Conservation (phyloP, 2,113 vertebrate genomes). For the Ciconia boyciana region DNA sequence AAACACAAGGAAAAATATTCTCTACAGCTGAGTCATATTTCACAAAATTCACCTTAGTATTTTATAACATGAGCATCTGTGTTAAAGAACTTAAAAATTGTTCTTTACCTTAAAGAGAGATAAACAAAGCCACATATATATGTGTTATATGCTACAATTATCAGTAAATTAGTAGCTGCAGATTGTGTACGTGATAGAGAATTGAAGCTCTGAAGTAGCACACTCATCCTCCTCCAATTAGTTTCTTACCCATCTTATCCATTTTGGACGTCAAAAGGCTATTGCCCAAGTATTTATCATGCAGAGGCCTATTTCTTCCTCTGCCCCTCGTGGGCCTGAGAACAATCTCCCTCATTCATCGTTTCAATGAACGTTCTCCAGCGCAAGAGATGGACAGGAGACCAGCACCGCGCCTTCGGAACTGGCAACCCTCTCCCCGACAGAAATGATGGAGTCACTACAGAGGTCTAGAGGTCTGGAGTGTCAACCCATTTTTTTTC, state of each 20-base stretch:
- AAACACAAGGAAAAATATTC: not conserved
- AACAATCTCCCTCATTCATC: not conserved
- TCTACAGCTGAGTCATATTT: not conserved
- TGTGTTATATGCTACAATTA: not conserved
- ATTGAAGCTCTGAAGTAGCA: not conserved
- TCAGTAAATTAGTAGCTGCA: not conserved
- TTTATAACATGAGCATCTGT: not conserved
- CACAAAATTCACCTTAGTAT: not conserved
- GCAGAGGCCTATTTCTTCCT: not conserved
- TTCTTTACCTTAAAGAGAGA: not conserved
- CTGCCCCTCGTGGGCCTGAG: not conserved
- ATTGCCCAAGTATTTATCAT: not conserved
- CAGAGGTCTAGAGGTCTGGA: not conserved
- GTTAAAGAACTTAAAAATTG: not conserved
- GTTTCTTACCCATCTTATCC: not conserved
- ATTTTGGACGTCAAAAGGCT: not conserved
- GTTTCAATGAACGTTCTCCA: not conserved
- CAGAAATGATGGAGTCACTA: not conserved
- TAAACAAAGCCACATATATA: not conserved
- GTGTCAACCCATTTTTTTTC: not conserved
- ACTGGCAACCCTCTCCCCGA: not conserved
- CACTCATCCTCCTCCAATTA: not conserved
- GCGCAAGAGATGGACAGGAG: not conserved
- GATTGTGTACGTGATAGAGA: not conserved
- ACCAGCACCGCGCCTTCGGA: not conserved